Percentiles rank a stretch among this genome's conserved stretches.
These are phyloP conservation scores for Pseudomyrmex gracilis DNA, from an alignment of 1,140 invertebrate genomes.

Conservation along the genomic window DNA sequence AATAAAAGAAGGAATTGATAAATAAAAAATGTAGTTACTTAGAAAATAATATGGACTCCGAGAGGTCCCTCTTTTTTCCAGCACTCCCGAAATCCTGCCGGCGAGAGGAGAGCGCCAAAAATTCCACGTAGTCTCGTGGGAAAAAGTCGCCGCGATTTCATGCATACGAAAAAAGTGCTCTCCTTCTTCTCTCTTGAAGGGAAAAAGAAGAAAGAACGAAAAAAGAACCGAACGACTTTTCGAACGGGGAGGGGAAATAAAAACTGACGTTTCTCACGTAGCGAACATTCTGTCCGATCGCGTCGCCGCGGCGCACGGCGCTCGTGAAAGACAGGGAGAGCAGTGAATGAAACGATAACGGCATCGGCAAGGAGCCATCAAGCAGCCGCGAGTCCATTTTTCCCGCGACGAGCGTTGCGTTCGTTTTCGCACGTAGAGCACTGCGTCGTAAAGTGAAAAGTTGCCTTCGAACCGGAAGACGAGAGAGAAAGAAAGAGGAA, in stretches of 20 bases:
- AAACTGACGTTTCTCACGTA: conserved; percentile 41
- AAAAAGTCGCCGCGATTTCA: conserved; percentile 11
- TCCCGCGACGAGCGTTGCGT: conserved; percentile 29
- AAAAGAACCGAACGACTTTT: background rate
- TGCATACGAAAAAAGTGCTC: conserved; percentile 18
- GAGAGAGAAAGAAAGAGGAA: background rate
- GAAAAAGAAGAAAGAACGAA: background rate
- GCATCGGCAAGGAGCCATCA: conserved; percentile 38
- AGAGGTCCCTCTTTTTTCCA: background rate
- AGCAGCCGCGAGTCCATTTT: conserved; percentile 59
- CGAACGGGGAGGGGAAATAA: background rate
- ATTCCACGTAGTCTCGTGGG: background rate
- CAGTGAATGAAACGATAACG: conserved; percentile 59
- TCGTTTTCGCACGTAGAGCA: conserved; percentile 64
- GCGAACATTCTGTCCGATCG: conserved; percentile 37
- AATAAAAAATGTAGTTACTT: background rate
- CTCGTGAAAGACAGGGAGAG: conserved; percentile 33
- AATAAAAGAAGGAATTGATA: background rate
- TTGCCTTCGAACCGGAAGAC: conserved; percentile 42
- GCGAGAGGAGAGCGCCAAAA: background rate
- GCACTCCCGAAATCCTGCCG: conserved; percentile 5
- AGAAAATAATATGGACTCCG: background rate
- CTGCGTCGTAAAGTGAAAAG: conserved; percentile 74
- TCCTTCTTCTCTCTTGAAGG: background rate
- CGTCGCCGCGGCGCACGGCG: background rate